Evolutionary conservation across 2,888 invertebrate genomes (phyloP), one percentile per base, ranked within the genome.

Genomic region (Xestia xanthographa): DNA sequence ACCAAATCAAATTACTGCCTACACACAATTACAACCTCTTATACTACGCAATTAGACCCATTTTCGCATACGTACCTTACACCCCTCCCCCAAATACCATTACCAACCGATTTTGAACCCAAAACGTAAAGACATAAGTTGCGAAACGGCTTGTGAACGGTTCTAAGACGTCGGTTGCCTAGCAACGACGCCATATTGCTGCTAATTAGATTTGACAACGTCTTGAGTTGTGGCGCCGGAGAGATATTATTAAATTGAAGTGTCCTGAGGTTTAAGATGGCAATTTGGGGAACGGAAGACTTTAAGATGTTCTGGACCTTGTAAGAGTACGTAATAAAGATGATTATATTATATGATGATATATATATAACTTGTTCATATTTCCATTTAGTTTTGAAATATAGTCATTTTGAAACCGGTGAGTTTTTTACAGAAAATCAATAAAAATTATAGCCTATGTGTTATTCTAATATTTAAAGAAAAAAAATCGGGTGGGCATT

Each of bases 181-280:
- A 94, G 90, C 90, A 86, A 93, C 92, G 94, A 90, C 70, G 84
- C 88, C 95, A 95, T 95, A 94, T 94, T 95, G 95, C 85, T 86
- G 87, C 74, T 92, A 92, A 94, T 88, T 86, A 70, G 89, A 91
- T 94, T 93, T 92, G 75, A 79, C 89, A 95, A 93, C 95, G 94
- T 96, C 96, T 95, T 95, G 94, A 93, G 92, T 94, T 95, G 96
- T 88, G 95, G 95, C 93, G 90, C 91, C 86, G 93, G 93, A 93
- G 94, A 94, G 92, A 86, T 88, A 90, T 87, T 86, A 91, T 92
- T 91, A 90, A 92, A 95, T 95, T 94, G 91, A 66, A 74, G 81
- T 88, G 90, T 91, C 94, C 93, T 94, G 95, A 93, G 95, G 95
- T 95, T 92, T 89, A 79, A 85, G 75, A 86, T 79, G 83, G 82